Evolutionary conservation across 2,797 vertebrate species (phyloP).

Genomic region (Rhabdophis nuchalis): DNA sequence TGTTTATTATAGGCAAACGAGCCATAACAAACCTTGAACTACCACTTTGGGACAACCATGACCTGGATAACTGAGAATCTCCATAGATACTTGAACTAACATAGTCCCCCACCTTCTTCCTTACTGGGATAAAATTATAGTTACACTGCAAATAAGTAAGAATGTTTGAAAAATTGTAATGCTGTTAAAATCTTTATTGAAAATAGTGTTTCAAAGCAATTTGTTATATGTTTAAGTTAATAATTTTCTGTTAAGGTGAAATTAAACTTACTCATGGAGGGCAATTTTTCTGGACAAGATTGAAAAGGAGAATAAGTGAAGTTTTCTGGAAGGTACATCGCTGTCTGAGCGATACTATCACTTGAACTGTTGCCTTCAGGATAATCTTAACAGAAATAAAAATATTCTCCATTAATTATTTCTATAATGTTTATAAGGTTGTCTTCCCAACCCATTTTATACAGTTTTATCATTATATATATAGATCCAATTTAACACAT

Average conservation of each 20-base stretch:
- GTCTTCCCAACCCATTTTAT: neutral
- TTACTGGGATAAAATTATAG: neutral
- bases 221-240: neutral
- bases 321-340: conserved; percentile 92
- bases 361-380: conserved; percentile 93
- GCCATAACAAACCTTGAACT: neutral
- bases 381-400: conserved; percentile 79
- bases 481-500: neutral
- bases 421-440: neutral
- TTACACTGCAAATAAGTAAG: neutral
- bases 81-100: no score
- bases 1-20: neutral
- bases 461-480: neutral
- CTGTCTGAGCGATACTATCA: conserved; percentile 87
- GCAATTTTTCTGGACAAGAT: conserved; percentile 91
- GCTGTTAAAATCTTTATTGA: neutral
- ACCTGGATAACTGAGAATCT: no score
- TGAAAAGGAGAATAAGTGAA: conserved; percentile 89
- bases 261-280: conserved; percentile 92
- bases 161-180: neutral
- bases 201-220: neutral
- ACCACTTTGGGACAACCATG: no score
- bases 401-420: neutral
- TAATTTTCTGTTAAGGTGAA: conserved; percentile 6
- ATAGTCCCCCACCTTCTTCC: neutral